These are phyloP conservation scores for Heterotilapia buettikoferi DNA, from an alignment of 2,113 vertebrate genomes.

Conservation along the genomic window DNA sequence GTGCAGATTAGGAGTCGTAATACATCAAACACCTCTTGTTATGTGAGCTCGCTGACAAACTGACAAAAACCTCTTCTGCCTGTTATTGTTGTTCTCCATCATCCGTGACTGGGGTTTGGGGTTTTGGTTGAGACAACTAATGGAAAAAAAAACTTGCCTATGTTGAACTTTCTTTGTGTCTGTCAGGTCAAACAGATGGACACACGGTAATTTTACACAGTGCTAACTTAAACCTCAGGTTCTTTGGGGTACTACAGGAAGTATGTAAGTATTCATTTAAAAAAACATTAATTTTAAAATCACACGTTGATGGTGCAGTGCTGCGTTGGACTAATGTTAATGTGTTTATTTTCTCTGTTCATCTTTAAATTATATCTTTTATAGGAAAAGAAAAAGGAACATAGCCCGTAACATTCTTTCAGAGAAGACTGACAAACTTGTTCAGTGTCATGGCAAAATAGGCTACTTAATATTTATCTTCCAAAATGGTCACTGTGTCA, in stretches of 20 bases:
- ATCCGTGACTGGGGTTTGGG: not conserved
- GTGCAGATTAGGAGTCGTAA: not conserved
- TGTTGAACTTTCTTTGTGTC: not conserved
- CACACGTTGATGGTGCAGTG: not conserved
- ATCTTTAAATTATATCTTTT: not conserved
- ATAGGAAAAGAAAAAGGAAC: not conserved
- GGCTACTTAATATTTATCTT: not conserved
- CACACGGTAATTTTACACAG: not conserved
- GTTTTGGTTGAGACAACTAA: not conserved
- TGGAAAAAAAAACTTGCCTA: fast-evolving
- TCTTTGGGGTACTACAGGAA: not conserved
- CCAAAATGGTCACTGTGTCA: not conserved
- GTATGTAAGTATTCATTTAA: not conserved
- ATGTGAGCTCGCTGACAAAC: not conserved
- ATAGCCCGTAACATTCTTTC: too few relatives aligned
- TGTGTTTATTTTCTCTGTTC: not conserved
- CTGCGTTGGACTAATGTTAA: not conserved
- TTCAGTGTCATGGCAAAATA: not conserved
- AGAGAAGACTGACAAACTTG: too few relatives aligned
- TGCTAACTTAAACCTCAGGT: not conserved
- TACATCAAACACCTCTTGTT: not conserved
- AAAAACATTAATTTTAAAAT: not conserved
- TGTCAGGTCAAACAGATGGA: not conserved
- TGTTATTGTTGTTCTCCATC: too few relatives aligned
- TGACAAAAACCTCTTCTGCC: too few relatives aligned